Base-by-base conservation (phyloP, 1,140 invertebrate genomes). In the Sarcophaga bullata region DNA sequence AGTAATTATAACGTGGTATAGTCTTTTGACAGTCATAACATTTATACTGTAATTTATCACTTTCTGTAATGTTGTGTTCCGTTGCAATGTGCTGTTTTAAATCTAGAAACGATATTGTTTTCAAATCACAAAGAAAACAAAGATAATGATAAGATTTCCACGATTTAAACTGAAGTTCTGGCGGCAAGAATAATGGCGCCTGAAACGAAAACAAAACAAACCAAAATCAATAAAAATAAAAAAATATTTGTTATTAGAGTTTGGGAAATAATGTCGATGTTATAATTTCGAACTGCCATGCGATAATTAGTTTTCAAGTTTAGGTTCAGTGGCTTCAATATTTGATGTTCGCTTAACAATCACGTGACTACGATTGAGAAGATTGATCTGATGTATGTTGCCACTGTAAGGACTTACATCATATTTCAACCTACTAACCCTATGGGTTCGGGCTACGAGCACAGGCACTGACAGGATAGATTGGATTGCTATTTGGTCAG, bases 11-110 rank as follows among this genome's bases (percentile, higher is more conserved):
- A 7, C 47, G 68, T 17, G n/a, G n/a, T 25, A 80, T 73, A 19
- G 81, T 48, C 50, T 83, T 80, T 11, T 83, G 68, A 47, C 82
- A 83, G 81, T 83, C 82, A n/a, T 37, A 52, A 76, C 82, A 83
- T 81, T 81, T 75, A 37, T 50, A 83, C 68, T 81, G 49, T 37
- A 83, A 19, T 13, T 78, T 80, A 13, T 50, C 49, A 17, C n/a
- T 10, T 2, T 50, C 8, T 9, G 11, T 46, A 6, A 73, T 52
- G 9, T 73, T 25, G 17, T 83, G 82, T n/a, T 54, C 52, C 1
- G 11, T 8, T 25, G 58, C 52, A 9, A 10, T 8, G 76, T 83
- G 82, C 6, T 10, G 15, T n/a, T 47, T 25, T 48, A 83, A 78
- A 25, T 73, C 80, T 8, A 49, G n/a, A 9, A 75, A 81, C 1